Evolutionary conservation across 2,113 vertebrate species (phyloP), one percentile per base, ranked within the genome.

Genomic region (Campylomormyrus numenius): DNA sequence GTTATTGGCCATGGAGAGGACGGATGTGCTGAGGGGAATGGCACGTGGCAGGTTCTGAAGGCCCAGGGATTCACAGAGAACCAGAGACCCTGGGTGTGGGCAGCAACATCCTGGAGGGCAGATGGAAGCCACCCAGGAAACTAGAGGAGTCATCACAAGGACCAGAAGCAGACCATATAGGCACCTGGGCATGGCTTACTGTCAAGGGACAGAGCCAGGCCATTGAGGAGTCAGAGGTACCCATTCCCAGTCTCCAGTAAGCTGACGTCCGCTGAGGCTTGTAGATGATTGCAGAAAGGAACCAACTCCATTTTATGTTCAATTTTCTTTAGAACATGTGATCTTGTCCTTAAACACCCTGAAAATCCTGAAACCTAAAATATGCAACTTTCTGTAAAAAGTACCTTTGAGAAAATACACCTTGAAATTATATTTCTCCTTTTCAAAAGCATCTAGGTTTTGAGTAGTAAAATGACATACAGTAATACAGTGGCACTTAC

Each of bases 71-170:
- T 96, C 96, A 3, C 96, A 96, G 49, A 96, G 77, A 58, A 96
- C 95, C 90, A 96, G 48, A 74, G 94, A 89, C 24, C 95, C 95
- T 1, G 91, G 90, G 8, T 24, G 88, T 45, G 94, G 91, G 84
- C 96, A 96, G 92, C 96, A 96, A 93, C 96, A 96, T 91, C 95
- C 95, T 0, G 91, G 46, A n/a, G 96, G 96, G 92, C 96, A 96
- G 21, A 88, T 87, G 85, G 92, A 90, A 70, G 80, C 31, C 0
- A 90, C 7, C n/a, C 91, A 90, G 87, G 89, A 93, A 89, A 91
- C 88, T 15, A 91, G 39, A 24, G 93, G 91, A 91, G 93, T 92
- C 89, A 94, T 70, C 52, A 52, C 93, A 87, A 96, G 91, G 91
- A 93, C 90, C 87, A 95, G 91, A 88, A 96, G 92, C 90, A 95